Evolutionary conservation across 2,888 invertebrate genomes (phyloP).

Genomic region (Ephialtes manifestator): DNA sequence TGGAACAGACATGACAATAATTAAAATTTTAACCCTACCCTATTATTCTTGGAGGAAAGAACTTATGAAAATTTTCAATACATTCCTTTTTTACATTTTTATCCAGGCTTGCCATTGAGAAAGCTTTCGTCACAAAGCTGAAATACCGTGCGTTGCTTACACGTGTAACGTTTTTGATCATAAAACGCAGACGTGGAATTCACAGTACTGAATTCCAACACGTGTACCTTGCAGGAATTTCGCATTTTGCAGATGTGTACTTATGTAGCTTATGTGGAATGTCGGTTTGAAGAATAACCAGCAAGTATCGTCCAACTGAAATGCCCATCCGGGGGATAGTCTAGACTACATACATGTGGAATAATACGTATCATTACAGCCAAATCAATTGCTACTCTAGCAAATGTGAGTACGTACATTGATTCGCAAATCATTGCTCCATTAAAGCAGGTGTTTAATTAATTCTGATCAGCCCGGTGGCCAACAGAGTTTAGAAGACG

Average conservation of each 20-base stretch:
- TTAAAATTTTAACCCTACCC: background rate
- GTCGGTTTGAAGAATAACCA: background rate
- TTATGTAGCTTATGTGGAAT: background rate
- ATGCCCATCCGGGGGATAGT: background rate
- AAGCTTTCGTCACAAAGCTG: background rate
- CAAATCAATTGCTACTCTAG: background rate
- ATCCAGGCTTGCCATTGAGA: background rate
- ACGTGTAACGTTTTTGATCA: background rate
- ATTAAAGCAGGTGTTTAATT: no score
- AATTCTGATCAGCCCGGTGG: no score
- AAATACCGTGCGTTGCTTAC: background rate
- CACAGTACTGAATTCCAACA: background rate
- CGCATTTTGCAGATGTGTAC: background rate
- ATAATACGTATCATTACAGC: background rate
- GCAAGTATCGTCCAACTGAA: background rate
- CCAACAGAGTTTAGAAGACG: no score
- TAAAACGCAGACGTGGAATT: constrained; percentile 10
- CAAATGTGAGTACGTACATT: background rate
- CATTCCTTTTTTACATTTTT: background rate
- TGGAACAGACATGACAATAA: background rate
- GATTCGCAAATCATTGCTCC: background rate
- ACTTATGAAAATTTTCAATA: background rate
- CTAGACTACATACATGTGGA: background rate
- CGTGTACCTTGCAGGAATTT: background rate
- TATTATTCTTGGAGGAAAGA: no score